Conservation (phyloP, 2,797 vertebrate genomes). For the Peromyscus attwateri region DNA sequence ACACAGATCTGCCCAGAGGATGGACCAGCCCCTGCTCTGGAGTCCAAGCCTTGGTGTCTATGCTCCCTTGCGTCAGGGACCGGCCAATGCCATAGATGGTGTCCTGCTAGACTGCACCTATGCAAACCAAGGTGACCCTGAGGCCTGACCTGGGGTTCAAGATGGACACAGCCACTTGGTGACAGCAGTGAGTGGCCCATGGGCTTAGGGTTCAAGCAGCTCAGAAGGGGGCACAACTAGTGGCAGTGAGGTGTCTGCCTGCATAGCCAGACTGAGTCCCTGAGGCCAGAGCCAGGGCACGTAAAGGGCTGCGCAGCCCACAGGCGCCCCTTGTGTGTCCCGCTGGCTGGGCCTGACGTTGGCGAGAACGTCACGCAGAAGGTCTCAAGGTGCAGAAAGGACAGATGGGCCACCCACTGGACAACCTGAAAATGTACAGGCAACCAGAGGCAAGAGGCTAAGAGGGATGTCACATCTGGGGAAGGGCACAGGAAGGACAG, state of each 20-base stretch:
- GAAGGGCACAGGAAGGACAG: not conserved
- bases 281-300: not conserved
- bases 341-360: not conserved
- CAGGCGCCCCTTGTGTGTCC: not conserved
- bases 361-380: slow-evolving; percentile 45
- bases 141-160: not conserved
- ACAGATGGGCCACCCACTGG: not conserved
- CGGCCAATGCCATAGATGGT: not conserved
- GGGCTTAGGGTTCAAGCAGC: not conserved
- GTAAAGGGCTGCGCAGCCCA: not conserved
- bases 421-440: not conserved
- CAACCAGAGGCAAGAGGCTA: not conserved
- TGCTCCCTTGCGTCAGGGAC: too few relatives aligned
- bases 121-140: not conserved
- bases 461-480: rapidly evolving
- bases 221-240: not conserved
- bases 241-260: slow-evolving; percentile 24
- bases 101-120: not conserved
- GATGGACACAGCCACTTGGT: not conserved
- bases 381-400: not conserved
- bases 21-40: not conserved
- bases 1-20: not conserved
- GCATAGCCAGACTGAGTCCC: not conserved
- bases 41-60: not conserved
- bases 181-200: not conserved